A percentile compares a stretch with the other conserved stretches of the same genome.
Evolutionary conservation across 2,888 invertebrate species (phyloP).

Genomic region (Trachelus troglodyta): DNA sequence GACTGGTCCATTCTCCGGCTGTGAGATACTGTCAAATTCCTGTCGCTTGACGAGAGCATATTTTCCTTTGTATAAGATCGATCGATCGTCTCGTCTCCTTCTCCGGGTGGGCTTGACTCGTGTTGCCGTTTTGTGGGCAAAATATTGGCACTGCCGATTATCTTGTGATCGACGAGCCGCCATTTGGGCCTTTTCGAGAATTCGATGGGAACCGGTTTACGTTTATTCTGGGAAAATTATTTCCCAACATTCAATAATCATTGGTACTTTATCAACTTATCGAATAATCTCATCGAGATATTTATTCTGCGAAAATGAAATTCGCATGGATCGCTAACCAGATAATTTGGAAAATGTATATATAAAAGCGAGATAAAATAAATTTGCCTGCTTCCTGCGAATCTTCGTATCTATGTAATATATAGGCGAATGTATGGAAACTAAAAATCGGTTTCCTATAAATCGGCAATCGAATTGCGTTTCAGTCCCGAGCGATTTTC

Average conservation of each 20-base stretch:
- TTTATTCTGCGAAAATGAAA: not conserved
- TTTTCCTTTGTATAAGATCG: not conserved
- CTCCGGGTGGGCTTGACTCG: not conserved
- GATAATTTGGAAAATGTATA: not conserved
- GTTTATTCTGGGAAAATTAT: not conserved
- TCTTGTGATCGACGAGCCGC: slow-evolving; percentile 32
- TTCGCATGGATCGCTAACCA: not conserved
- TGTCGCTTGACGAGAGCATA: not conserved
- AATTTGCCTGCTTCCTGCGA: not conserved
- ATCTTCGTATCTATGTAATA: not conserved
- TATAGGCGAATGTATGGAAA: not conserved
- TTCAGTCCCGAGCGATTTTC: not conserved
- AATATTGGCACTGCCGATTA: slow-evolving; percentile 28
- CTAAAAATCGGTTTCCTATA: not conserved
- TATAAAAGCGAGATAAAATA: not conserved
- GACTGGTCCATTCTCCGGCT: not conserved
- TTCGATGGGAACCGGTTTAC: not conserved
- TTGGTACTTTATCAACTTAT: not conserved
- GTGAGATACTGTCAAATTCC: not conserved
- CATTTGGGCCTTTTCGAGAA: not conserved
- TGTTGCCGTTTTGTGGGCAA: slow-evolving; percentile 27
- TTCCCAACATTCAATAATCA: not conserved
- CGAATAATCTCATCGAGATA: not conserved
- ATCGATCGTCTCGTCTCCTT: not conserved
- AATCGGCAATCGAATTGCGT: not conserved